Percentiles rank a stretch among this genome's conserved stretches.
phyloP scores from a whole-genome alignment of 2,797 vertebrate genomes.

The Dallia pectoralis region DNA sequence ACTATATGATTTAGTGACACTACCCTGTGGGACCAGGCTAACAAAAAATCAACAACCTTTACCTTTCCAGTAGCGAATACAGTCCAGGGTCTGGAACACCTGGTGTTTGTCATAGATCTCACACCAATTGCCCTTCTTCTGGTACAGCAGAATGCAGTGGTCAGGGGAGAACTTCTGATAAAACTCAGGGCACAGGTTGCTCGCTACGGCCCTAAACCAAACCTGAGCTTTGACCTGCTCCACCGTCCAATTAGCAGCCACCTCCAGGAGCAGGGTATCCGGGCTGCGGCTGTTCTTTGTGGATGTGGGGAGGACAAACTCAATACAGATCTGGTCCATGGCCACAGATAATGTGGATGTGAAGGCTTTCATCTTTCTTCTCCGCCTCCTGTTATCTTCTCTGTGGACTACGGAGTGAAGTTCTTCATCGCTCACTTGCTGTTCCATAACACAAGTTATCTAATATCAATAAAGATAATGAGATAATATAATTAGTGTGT shows the following conservation, averaged over 20 bases:
- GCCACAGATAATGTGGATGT: constrained; percentile 65
- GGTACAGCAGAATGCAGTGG: constrained; percentile 92
- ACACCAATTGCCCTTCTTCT: constrained; percentile 94
- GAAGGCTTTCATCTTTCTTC: constrained; percentile 91
- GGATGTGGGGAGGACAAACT: constrained; percentile 88
- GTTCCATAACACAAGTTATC: constrained; percentile 82
- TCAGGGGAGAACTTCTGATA: constrained; percentile 87
- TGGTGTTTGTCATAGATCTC: constrained; percentile 98
- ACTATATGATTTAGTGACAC: neutral
- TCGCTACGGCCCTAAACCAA: constrained; percentile 90
- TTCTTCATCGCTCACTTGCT: constrained; percentile 69
- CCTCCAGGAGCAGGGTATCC: constrained; percentile 79
- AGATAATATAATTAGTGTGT: neutral
- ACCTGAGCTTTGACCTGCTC: constrained; percentile 95
- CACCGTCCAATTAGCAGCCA: constrained; percentile 91
- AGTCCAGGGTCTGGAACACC: constrained; percentile 95
- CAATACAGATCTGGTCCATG: constrained; percentile 87
- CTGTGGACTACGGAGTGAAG: constrained; percentile 72
- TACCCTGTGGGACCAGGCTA: too few species aligned
- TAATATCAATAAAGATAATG: neutral
- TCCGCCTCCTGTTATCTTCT: constrained; percentile 82
- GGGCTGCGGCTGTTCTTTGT: constrained; percentile 73
- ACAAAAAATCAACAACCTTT: neutral
- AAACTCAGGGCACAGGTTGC: constrained; percentile 83
- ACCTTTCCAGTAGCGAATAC: constrained; percentile 92